These are phyloP conservation scores for Hypolimnas misippus DNA, from an alignment of 2,888 invertebrate species.

Conservation along the genomic window DNA sequence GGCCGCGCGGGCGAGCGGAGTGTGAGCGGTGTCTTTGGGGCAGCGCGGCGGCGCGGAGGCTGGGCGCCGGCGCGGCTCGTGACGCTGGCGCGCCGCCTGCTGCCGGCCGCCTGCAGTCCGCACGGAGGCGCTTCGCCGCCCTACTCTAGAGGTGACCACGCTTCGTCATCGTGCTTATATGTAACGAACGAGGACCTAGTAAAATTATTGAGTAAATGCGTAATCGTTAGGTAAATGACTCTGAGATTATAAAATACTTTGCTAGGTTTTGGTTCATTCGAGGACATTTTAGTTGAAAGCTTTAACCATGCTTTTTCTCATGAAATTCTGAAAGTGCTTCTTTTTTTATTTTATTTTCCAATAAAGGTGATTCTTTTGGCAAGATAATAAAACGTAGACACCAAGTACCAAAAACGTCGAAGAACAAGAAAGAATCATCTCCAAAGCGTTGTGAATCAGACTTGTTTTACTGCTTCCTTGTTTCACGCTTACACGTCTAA, in stretches of 20 bases:
- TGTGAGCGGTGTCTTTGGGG: slow-evolving; percentile 77
- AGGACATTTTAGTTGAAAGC: slow-evolving; percentile 23
- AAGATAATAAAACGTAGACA: not conserved
- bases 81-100: slow-evolving; percentile 83
- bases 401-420: not conserved
- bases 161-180: slow-evolving; percentile 16
- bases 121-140: slow-evolving; percentile 88
- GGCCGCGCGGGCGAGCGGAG: slow-evolving; percentile 55
- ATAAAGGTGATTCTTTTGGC: slow-evolving; percentile 7
- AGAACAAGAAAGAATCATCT: slow-evolving; percentile 10
- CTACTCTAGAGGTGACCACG: slow-evolving; percentile 85
- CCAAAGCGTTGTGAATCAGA: slow-evolving; percentile 15
- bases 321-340: slow-evolving; percentile 11
- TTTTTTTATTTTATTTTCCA: not conserved
- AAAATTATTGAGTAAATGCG: not conserved
- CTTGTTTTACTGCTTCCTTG: slow-evolving; percentile 33
- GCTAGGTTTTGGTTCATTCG: slow-evolving; percentile 23
- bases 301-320: slow-evolving; percentile 33
- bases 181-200: slow-evolving; percentile 17
- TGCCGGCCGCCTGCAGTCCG: slow-evolving; percentile 89
- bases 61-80: slow-evolving; percentile 78
- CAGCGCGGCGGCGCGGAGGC: slow-evolving; percentile 67
- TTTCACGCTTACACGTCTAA: slow-evolving; percentile 25
- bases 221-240: not conserved
- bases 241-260: not conserved